Evolutionary conservation across 2,113 vertebrate species (phyloP).

Genomic region (Anolis carolinensis): DNA sequence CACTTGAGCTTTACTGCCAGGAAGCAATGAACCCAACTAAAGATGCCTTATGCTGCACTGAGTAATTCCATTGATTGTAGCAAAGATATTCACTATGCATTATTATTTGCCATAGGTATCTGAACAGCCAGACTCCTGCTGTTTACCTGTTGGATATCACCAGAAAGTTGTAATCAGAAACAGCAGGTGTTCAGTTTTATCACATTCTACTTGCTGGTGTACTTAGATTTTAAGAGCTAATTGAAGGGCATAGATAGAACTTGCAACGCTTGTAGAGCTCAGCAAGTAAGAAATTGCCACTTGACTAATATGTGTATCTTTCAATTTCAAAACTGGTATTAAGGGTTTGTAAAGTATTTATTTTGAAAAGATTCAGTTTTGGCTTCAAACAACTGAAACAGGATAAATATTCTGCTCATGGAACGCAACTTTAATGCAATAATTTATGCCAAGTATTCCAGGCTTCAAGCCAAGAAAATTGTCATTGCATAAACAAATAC

Average conservation of each 20-base stretch:
- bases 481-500: neutral
- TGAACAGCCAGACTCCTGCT: neutral
- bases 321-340: neutral
- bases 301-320: neutral
- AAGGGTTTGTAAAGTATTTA: neutral
- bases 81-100: neutral
- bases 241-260: neutral
- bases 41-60: neutral
- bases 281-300: neutral
- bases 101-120: neutral
- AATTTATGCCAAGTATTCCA: constrained; percentile 1
- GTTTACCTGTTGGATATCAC: neutral
- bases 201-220: neutral
- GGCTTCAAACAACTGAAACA: neutral
- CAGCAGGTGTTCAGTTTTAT: neutral
- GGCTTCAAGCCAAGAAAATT: neutral
- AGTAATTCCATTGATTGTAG: neutral
- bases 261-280: neutral
- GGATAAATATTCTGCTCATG: constrained; percentile 8
- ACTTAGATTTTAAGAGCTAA: neutral
- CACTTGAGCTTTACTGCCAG: neutral
- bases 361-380: neutral
- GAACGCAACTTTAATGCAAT: neutral
- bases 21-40: neutral
- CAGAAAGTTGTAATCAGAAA: neutral